Conservation (phyloP, 2,797 vertebrate species). For the Bovichtus diacanthus region DNA sequence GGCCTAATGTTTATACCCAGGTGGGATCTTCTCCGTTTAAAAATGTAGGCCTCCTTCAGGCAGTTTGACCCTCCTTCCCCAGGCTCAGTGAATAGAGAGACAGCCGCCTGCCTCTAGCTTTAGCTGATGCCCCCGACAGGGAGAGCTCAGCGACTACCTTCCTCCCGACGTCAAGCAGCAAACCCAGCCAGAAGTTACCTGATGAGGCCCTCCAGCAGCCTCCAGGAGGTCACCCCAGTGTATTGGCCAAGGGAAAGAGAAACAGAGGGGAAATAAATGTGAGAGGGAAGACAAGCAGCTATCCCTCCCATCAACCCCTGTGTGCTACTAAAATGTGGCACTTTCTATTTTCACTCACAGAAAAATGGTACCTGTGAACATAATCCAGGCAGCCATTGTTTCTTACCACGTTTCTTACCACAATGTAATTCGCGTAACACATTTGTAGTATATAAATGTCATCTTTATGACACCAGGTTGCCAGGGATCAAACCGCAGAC, state of each 20-base stretch:
- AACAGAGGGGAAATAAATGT: slow-evolving; percentile 28
- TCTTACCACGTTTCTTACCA: background rate
- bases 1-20: slow-evolving; percentile 20
- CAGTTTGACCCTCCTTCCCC: slow-evolving; percentile 29
- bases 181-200: slow-evolving; percentile 52
- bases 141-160: slow-evolving; percentile 29
- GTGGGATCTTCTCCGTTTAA: slow-evolving; percentile 18
- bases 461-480: background rate
- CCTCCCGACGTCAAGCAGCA: slow-evolving; percentile 14
- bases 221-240: slow-evolving; percentile 26
- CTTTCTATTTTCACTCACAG: background rate
- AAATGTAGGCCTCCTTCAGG: slow-evolving; percentile 9
- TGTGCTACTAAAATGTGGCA: background rate
- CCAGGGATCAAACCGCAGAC: background rate
- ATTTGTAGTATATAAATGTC: background rate
- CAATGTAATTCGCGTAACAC: background rate
- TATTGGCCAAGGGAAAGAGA: slow-evolving; percentile 30
- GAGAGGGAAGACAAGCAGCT: slow-evolving; percentile 7
- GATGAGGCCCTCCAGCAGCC: slow-evolving; percentile 58
- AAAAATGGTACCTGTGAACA: background rate
- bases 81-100: slow-evolving; percentile 28
- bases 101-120: slow-evolving; percentile 34
- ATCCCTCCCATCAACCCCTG: background rate
- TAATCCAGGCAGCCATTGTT: background rate
- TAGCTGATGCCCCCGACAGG: slow-evolving; percentile 32